phyloP scores from a whole-genome alignment of 2,797 vertebrate genomes.

The Danionella dracula region DNA sequence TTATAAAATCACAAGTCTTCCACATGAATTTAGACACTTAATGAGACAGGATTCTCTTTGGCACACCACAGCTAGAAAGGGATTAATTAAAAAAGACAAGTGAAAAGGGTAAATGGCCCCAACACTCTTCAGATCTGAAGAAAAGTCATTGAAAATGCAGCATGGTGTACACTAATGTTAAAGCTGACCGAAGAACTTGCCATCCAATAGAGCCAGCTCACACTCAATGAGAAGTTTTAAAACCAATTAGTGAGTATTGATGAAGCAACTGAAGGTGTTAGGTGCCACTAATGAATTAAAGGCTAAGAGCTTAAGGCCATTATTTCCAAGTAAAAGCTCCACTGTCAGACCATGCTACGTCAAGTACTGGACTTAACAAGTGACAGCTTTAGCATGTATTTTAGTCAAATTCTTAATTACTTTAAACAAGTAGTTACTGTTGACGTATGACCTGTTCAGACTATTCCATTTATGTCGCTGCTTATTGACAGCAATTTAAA shows the following conservation, averaged over 20 bases:
- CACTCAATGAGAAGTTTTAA: conserved; percentile 34
- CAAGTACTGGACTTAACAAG: neutral
- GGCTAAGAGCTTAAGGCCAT: conserved; percentile 20
- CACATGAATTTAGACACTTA: conserved; percentile 14
- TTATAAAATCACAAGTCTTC: neutral
- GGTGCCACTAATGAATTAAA: conserved; percentile 24
- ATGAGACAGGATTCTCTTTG: conserved; percentile 6
- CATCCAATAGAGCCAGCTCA: conserved; percentile 39
- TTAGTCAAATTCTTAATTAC: conserved; percentile 7
- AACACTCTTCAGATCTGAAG: conserved; percentile 10
- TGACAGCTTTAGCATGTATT: neutral
- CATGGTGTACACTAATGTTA: conserved; percentile 31
- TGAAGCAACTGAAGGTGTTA: conserved; percentile 32
- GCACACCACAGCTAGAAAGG: neutral
- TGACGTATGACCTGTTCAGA: too few relatives aligned
- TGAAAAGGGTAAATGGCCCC: conserved; percentile 1
- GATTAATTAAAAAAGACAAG: conserved; percentile 19
- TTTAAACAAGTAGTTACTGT: neutral
- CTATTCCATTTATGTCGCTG: too few relatives aligned
- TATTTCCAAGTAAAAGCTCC: conserved; percentile 5
- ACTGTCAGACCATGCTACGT: neutral
- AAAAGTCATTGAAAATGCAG: conserved; percentile 27
- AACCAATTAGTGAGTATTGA: conserved; percentile 49
- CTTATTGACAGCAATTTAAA: too few relatives aligned
- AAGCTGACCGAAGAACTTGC: conserved; percentile 23